Evolutionary conservation across 2,113 vertebrate genomes (phyloP), one percentile per base, ranked within the genome.

Genomic region (Stigmatopora nigra): DNA sequence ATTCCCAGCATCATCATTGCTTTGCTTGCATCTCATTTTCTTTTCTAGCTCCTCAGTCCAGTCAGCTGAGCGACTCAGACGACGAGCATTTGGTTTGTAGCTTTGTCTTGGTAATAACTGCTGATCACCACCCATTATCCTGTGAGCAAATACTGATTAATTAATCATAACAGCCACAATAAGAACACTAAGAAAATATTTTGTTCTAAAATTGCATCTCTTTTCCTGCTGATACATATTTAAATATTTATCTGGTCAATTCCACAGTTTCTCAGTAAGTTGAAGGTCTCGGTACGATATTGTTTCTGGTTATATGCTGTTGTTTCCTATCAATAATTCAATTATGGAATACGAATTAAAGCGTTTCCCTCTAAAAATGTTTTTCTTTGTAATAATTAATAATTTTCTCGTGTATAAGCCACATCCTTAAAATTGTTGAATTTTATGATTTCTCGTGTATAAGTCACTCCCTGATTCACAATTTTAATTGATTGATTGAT

Each of bases 31-130:
- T 67, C 76, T 72, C 68, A 82, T 48, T 61, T 78, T 75, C 71
- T 58, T 78, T 48, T 86, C 84, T 0, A 86, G 77, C 67, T 85
- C 85, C 31, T 94, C 93, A 0, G 95, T 98, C 97, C 96, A 98
- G 89, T 98, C 95, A 0, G 94, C 95, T 0, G 96, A 98, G 56
- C 91, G 92, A 77, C 95, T 97, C 14, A 92, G 87, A 3, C 89
- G 73, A 0, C 91, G 87, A 0, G 86, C 79, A 5, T 93, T 79
- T 71, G 90, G 92, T 58, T 76, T 75, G 22, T 91, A 92, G 25
- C 91, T 87, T 73, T 89, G 88, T 22, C 93, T 92, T 16, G 79
- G 88, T 36, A 78, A 41, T 41, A 41, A n/a, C 0, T 77, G 78
- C 0, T 70, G 67, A 38, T 79, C 85, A 52, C 89, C 90, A 4